A percentile compares a stretch with the other conserved stretches of the same genome.
Conservation (phyloP, 2,888 invertebrate genomes). For the Eremobia ochroleuca region DNA sequence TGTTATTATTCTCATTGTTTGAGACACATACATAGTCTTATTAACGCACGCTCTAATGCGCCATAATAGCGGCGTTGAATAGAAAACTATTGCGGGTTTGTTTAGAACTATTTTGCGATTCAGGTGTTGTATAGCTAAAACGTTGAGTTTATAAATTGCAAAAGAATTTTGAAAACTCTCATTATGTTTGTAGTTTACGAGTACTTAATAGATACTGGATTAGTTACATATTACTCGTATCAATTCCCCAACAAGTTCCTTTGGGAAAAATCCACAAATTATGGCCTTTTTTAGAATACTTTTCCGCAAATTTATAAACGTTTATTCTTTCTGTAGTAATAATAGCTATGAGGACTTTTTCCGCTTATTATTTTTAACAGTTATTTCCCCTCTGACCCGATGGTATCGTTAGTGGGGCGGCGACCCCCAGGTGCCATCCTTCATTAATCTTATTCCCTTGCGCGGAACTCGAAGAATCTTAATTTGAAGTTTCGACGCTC, state of each 20-base stretch:
- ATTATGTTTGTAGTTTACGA: not conserved
- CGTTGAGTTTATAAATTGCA: slow-evolving; percentile 2
- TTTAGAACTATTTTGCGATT: slow-evolving; percentile 40
- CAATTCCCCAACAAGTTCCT: not conserved
- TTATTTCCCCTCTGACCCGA: slow-evolving; percentile 80
- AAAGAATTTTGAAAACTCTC: not conserved
- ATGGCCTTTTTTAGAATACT: not conserved
- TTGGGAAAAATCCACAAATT: not conserved
- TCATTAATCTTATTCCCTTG: slow-evolving; percentile 89
- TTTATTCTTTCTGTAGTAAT: slow-evolving; percentile 19
- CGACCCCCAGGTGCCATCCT: slow-evolving; percentile 87
- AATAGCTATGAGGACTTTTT: slow-evolving; percentile 66
- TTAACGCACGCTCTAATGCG: slow-evolving; percentile 74
- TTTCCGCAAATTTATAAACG: slow-evolving; percentile 32
- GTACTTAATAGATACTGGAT: not conserved
- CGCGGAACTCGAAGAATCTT: slow-evolving; percentile 90
- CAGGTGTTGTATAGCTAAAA: slow-evolving; percentile 32
- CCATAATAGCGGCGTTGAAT: slow-evolving; percentile 64
- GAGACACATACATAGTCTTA: slow-evolving; percentile 83
- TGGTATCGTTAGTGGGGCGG: slow-evolving; percentile 81
- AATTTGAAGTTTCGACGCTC: slow-evolving; percentile 90
- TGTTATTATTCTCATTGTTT: slow-evolving; percentile 88
- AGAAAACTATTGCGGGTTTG: slow-evolving; percentile 60
- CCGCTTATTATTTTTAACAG: slow-evolving; percentile 84
- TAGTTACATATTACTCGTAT: not conserved